A percentile compares a stretch with the other conserved stretches of the same genome.
Conservation (phyloP, 2,888 invertebrate genomes). For the Brachypterus glaber region DNA sequence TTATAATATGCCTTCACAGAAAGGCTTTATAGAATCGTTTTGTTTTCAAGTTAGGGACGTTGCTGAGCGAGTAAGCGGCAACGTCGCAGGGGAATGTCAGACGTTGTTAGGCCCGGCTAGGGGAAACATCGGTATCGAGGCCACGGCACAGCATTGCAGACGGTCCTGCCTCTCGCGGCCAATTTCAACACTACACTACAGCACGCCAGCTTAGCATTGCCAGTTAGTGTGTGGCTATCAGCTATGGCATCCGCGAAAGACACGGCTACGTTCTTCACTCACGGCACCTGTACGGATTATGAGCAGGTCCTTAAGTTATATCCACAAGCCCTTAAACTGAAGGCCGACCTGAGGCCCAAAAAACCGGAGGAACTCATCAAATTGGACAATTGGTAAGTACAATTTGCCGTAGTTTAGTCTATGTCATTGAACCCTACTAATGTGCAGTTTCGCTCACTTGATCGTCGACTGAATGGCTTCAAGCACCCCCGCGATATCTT, state of each 20-base stretch:
- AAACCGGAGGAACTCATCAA: constrained; percentile 91
- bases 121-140: constrained; percentile 37
- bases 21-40: no score
- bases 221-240: no score
- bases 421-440: constrained; percentile 35
- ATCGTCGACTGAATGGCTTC: constrained; percentile 28
- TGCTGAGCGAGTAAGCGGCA: constrained; percentile 16
- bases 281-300: constrained; percentile 79
- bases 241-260: no score
- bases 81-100: constrained; percentile 35
- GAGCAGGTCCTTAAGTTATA: constrained; percentile 83
- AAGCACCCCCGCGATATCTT: constrained; percentile 49
- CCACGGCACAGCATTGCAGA: constrained; percentile 25
- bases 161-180: no score
- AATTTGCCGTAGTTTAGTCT: constrained; percentile 18
- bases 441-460: constrained; percentile 27
- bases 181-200: no score
- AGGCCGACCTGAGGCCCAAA: constrained; percentile 84
- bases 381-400: constrained; percentile 87
- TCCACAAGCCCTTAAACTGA: constrained; percentile 81
- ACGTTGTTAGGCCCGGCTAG: constrained; percentile 37
- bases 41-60: no score
- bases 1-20: no score
- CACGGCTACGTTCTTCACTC: constrained; percentile 88
- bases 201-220: no score